Evolutionary conservation across 2,797 vertebrate species (phyloP), one percentile per base, ranked within the genome.

Genomic region (Alcedo quadribrachys): DNA sequence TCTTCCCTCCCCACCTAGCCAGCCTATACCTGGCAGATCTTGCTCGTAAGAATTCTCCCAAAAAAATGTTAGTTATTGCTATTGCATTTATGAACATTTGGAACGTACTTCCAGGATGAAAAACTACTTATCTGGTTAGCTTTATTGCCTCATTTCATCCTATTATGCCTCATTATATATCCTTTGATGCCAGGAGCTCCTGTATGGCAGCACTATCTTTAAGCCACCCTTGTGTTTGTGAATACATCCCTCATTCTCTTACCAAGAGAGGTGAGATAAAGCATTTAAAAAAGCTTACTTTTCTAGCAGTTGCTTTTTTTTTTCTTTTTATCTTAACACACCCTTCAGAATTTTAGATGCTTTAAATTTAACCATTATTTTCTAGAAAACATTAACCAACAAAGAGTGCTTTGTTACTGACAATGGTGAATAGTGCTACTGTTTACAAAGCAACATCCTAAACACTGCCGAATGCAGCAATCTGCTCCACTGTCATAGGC

Each of bases 321-420:
- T 21, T 43, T 67, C 32, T 71, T 77, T 81, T 25, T 28, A 14
- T 46, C 9, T 82, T 84, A 85, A 73, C 0, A 0, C 5, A n/a
- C 30, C 71, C 45, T 57, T 78, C 40, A 68, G 73, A 85, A 69
- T 21, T 54, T 45, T 35, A 95, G 73, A 81, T 81, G 35, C 20
- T 81, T 91, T 91, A 92, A 77, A 92, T 82, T 70, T 90, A 63
- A 51, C 53, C 51, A 42, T 58, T 87, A 71, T 82, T 92, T 96
- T 68, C 40, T 62, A 68, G 81, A 33, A n/a, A n/a, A 37, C 69
- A 69, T 73, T 82, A 88, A 75, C 42, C 48, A 82, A 92, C 46
- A 90, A 66, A 80, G 76, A 54, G 8, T 50, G 51, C 33, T 81
- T 87, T 85, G 58, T 91, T 88, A 45, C 62, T 85, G 37, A 55